Evolutionary conservation across 2,888 invertebrate genomes (phyloP).

Genomic region (Chymomyza procnemis): DNA sequence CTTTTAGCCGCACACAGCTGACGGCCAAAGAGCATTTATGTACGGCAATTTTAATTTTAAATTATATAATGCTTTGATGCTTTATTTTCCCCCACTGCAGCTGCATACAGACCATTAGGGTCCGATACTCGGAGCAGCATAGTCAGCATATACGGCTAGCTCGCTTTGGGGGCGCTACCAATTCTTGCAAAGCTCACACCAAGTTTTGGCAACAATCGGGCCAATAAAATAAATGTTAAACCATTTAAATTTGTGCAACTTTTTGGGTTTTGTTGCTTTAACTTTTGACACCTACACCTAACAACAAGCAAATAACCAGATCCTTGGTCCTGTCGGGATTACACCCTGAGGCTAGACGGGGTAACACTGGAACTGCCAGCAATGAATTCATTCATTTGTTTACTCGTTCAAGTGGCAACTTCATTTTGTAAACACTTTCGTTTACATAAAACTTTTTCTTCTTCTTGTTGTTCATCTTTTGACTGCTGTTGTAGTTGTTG

Average conservation of each 20-base stretch:
- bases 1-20: conserved; percentile 55
- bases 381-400: conserved; percentile 74
- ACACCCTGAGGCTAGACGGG: conserved; percentile 4
- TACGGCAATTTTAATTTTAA: conserved; percentile 63
- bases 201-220: conserved; percentile 30
- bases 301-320: conserved; percentile 25
- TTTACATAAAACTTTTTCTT: conserved; percentile 59
- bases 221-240: conserved; percentile 59
- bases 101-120: neutral
- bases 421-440: conserved; percentile 73
- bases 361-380: conserved; percentile 52
- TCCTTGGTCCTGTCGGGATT: neutral
- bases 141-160: too few relatives aligned
- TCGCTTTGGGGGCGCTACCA: conserved; percentile 5
- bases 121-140: neutral
- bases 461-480: conserved; percentile 26
- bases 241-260: conserved; percentile 70
- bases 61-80: conserved; percentile 44
- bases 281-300: conserved; percentile 64
- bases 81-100: neutral
- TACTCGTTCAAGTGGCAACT: conserved; percentile 73
- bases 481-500: conserved; percentile 30
- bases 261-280: conserved; percentile 69
- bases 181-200: neutral
- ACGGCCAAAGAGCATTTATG: conserved; percentile 51